Conservation (phyloP, 2,113 vertebrate genomes). For the cattle (Bos taurus) region ARS-UCD2.0 NC_037331.1:62340501-62341000, state of each 20-base stretch:
- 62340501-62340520: background rate
- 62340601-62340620: background rate
- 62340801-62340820: background rate
- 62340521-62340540: slow-evolving; percentile 11
- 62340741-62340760: background rate
- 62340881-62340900: background rate
- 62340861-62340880: background rate
- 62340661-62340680: background rate
- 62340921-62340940: background rate
- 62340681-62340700: background rate
- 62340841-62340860: background rate
- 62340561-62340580: background rate
- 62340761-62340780: background rate
- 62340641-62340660: background rate
- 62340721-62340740: background rate
- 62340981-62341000: background rate
- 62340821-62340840: background rate
- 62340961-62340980: background rate
- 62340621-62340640: background rate
- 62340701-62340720: background rate
- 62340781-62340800: background rate
- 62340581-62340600: background rate
- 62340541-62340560: background rate
- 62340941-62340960: background rate
- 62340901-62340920: background rate